Evolutionary conservation across 1,140 invertebrate genomes (phyloP), one percentile per base, ranked within the genome.

Genomic region (Ruditapes philippinarum): DNA sequence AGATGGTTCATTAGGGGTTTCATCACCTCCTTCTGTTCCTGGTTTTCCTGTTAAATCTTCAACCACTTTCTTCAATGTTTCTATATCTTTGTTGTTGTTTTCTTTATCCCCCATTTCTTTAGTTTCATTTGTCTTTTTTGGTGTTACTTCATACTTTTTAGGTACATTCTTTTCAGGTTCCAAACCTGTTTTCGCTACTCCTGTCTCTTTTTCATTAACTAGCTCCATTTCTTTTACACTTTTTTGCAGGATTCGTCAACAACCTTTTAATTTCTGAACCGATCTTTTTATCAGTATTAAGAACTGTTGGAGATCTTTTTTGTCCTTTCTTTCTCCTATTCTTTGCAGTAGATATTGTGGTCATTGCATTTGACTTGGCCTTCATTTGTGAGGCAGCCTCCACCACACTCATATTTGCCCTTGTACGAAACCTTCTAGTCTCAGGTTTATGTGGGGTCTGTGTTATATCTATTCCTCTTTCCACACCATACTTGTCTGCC

Each of bases 281-380:
- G 22, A 25, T 54, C 28, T 51, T 25, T 14, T 31, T 31, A 36
- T 36, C 31, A 57, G 74, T 33, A 28, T 51, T 19, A 14, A n/a
- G 7, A 36, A 45, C 45, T 33, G 42, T 49, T 78, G 74, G 31
- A 54, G 31, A 51, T 36, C 54, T 78, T 22, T 78, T 78, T 1
- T 2, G 17, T 11, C 7, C 74, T 54, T 17, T 78, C 19, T 78
- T 78, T 49, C 22, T 78, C 22, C 45, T 11, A 31, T 17, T 28
- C n/a, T 78, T 51, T 57, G 28, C 17, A 49, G 73, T 49, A 1
- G 73, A 51, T 49, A 76, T 36, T 36, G 38, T 36, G 49, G 19
- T 70, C 40, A 57, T 73, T 51, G 74, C 83, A 76, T 86, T 74
- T 17, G 49, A 74, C 49, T 86, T 86, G 4, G 83, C 83, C 42